These are phyloP conservation scores for Marmota flaviventris DNA, from an alignment of 2,113 vertebrate species.

Conservation along the genomic window DNA sequence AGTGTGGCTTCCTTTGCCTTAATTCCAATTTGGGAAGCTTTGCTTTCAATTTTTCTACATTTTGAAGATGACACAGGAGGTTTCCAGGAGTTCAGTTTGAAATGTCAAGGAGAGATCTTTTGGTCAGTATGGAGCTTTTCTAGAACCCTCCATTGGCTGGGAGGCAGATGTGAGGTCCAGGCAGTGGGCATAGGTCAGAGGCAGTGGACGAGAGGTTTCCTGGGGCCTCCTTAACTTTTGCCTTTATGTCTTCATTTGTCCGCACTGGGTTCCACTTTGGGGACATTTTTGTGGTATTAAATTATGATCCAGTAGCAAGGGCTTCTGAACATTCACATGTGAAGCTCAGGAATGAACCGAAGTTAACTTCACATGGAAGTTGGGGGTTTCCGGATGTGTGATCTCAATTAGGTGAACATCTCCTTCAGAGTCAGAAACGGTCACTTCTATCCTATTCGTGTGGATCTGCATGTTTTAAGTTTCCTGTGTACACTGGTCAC, in stretches of 20 bases:
- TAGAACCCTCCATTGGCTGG: not conserved
- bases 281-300: not conserved
- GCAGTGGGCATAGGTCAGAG: fast-evolving
- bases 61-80: not conserved
- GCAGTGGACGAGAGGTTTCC: too few species aligned
- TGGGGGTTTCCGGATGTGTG: not conserved
- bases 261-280: not conserved
- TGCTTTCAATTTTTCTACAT: not conserved
- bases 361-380: not conserved
- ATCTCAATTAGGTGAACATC: not conserved
- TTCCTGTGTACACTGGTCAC: not conserved
- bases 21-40: not conserved
- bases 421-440: not conserved
- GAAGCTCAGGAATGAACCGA: not conserved
- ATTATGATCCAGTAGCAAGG: not conserved
- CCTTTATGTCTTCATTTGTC: not conserved
- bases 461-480: not conserved
- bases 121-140: fast-evolving
- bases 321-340: not conserved
- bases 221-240: not conserved
- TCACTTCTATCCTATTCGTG: not conserved
- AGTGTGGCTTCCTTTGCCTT: not conserved
- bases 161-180: not conserved
- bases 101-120: not conserved
- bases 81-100: not conserved